Percentiles rank a stretch among this genome's conserved stretches.
These are phyloP conservation scores for Larimichthys crocea DNA, from an alignment of 2,113 vertebrate genomes.

Conservation along the genomic window DNA sequence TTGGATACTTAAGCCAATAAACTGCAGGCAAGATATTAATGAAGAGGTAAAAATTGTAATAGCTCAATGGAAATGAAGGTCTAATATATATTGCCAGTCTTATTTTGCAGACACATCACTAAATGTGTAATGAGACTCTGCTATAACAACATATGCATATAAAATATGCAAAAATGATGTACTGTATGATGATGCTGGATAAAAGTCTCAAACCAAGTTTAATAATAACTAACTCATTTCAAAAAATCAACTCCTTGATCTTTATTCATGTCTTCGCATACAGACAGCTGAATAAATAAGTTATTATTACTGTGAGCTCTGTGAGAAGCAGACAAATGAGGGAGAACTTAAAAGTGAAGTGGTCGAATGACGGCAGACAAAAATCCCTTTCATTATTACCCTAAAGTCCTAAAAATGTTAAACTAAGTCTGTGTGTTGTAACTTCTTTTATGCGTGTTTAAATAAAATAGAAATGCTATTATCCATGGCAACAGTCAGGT, in stretches of 20 bases:
- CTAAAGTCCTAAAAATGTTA: background rate
- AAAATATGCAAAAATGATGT: slow-evolving; percentile 34
- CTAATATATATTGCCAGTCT: background rate
- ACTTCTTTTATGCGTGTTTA: slow-evolving; percentile 5
- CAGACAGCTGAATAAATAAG: slow-evolving; percentile 39
- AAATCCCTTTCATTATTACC: slow-evolving; percentile 14
- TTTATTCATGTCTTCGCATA: slow-evolving; percentile 41
- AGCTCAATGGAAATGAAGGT: slow-evolving; percentile 1
- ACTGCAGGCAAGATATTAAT: background rate
- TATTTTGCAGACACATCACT: background rate
- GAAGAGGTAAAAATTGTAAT: background rate
- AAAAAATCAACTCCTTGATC: slow-evolving; percentile 29
- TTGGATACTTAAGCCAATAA: background rate
- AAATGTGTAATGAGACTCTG: slow-evolving; percentile 19
- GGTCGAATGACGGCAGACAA: slow-evolving; percentile 7
- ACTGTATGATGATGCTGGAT: background rate
- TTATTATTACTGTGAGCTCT: slow-evolving; percentile 29
- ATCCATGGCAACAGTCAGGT: background rate
- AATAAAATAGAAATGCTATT: slow-evolving; percentile 8
- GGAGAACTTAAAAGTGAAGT: slow-evolving; percentile 33
- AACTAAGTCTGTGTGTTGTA: background rate
- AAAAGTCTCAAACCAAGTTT: slow-evolving; percentile 24
- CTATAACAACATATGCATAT: slow-evolving; percentile 25
- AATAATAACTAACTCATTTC: slow-evolving; percentile 33
- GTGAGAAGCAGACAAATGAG: slow-evolving; percentile 16